Evolutionary conservation across 2,888 invertebrate species (phyloP), one percentile per base, ranked within the genome.

Genomic region (Leptinotarsa haldemani): DNA sequence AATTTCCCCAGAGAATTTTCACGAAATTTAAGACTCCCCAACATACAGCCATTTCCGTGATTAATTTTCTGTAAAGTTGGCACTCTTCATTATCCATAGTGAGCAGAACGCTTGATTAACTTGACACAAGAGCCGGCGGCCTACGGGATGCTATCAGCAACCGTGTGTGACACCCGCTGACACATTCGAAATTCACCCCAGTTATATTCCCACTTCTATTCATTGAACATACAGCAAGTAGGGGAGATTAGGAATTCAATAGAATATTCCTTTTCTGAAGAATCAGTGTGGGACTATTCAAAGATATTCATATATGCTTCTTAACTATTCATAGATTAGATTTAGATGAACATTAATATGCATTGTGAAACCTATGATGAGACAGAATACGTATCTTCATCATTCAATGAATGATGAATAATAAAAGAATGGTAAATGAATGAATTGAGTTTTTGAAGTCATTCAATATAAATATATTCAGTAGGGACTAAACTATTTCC

Each of bases 141-240:
- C 67, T 67, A 22, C 70, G 68, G 70, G 72, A 73, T 76, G 70
- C 71, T 76, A 76, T 76, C 61, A 69, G 63, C 76, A 69, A 67
- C 71, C 72, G 73, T 76, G 72, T 76, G 76, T 76, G 72, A 75
- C 74, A 76, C 69, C 68, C 73, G 76, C 76, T 76, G 76, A 74
- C 76, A 76, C 74, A 76, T 74, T 69, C 68, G 69, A 76, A 74
- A 76, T 76, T 74, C 66, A 73, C 74, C 71, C 76, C 74, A 65
- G 71, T 74, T 61, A 61, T 61, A 30, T 74, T 72, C 68, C 69
- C 52, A 63, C 69, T 69, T 70, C 70, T 40, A 63, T 53, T 48
- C 70, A 71, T 73, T 69, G 73, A 66, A 63, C 46, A 70, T 40
- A 47, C 69, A 65, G 13, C 50, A 52, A n/a, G 22, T 69, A 30